Evolutionary conservation across 2,113 vertebrate genomes (phyloP), one percentile per base, ranked within the genome.

Genomic region (Opisthocomus hoazin): DNA sequence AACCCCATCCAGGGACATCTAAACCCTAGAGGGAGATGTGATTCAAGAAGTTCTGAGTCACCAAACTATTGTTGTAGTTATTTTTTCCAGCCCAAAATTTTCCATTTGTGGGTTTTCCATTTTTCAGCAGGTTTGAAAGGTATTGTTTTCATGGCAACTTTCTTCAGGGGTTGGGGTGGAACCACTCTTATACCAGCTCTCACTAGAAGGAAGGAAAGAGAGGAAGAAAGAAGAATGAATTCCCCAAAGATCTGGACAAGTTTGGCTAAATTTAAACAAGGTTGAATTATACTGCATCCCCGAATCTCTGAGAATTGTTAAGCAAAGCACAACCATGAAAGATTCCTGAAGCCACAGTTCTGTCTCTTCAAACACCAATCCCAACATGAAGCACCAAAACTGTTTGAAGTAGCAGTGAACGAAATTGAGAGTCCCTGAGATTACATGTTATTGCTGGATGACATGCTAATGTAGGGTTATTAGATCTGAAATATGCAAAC

Each of bases 71-170:
- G 91, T 96, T 90, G 16, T 24, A 79, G 48, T 61, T 60, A 64
- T 82, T 93, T 43, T 64, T 89, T 36, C 46, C 30, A 16, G 11
- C 23, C 24, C 37, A 3, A 46, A 27, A 3, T 36, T 91, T 93
- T 91, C 87, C 66, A 30, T 61, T 79, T 93, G 91, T 91, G 90
- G 63, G 71, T 57, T 94, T 87, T 74, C 61, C 66, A 63, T 80
- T 81, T 96, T 90, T 66, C 78, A 86, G 51, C 78, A 94, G 87
- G 91, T 96, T 95, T 94, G 32, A 77, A 91, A 96, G 90, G 74
- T 93, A 73, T 87, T 96, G 77, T 94, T 85, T 79, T 82, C 69
- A 79, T 21, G 27, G 32, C 57, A 84, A 23, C 9, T 1, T 60
- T 39, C 45, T 48, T 24, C 30, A 64, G 14, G 21, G 34, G 12